phyloP scores from a whole-genome alignment of 2,113 vertebrate genomes.

The Todiramphus chloris region DNA sequence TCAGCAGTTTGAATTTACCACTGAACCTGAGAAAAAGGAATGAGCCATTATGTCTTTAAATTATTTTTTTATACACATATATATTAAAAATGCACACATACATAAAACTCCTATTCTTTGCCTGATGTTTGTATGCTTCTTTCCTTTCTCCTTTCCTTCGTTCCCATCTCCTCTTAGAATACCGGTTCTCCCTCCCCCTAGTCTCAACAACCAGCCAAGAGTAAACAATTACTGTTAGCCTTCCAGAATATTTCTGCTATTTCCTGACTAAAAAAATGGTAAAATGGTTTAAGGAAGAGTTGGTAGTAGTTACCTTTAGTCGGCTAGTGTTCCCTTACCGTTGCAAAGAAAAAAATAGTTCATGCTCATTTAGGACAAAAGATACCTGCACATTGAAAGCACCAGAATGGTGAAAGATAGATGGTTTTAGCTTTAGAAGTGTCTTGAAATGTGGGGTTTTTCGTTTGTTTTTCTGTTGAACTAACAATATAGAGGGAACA shows the following conservation, averaged over 20 bases:
- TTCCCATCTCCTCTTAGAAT: not conserved
- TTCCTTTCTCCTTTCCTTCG: not conserved
- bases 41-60: not conserved
- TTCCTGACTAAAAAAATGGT: not conserved
- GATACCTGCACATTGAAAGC: not conserved
- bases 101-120: not conserved
- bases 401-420: not conserved
- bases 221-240: not conserved
- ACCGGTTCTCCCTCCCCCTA: not conserved
- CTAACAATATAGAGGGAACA: not conserved
- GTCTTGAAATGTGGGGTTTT: not conserved
- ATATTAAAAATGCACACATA: not conserved
- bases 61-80: not conserved
- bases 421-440: not conserved
- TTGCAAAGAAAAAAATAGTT: not conserved
- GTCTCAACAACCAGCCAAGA: not conserved
- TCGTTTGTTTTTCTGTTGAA: not conserved
- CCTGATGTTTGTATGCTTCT: not conserved
- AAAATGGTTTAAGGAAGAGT: not conserved
- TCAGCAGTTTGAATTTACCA: not conserved
- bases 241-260: conserved; percentile 5
- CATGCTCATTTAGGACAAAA: not conserved
- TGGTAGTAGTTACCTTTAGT: not conserved
- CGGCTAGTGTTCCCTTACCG: not conserved
- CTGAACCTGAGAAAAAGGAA: not conserved